These are phyloP conservation scores for Trichacis sp. DNA, from an alignment of 2,888 invertebrate genomes.

Conservation along the genomic window DNA sequence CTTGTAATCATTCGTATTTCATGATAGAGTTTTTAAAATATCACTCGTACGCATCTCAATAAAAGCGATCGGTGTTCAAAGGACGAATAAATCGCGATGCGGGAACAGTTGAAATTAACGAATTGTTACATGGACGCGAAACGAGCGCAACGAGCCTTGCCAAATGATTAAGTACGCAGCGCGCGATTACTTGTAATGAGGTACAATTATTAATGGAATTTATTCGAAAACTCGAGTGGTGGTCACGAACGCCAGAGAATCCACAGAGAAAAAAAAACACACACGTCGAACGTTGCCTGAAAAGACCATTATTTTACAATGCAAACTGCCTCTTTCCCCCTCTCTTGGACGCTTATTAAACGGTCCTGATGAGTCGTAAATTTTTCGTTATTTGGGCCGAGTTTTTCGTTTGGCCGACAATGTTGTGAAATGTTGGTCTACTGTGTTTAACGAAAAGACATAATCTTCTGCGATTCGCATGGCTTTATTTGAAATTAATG, in stretches of 20 bases:
- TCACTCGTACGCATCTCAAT: no score
- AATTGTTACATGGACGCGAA: neutral
- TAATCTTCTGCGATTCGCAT: neutral
- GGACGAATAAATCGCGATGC: no score
- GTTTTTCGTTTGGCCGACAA: neutral
- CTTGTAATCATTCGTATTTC: no score
- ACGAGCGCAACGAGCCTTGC: neutral
- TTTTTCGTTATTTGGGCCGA: neutral
- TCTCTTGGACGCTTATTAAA: neutral
- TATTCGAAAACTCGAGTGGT: neutral
- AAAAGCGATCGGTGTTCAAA: no score
- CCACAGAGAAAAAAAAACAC: neutral
- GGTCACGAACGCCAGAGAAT: neutral
- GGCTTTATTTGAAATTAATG: slow-evolving; percentile 1
- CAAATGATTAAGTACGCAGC: neutral
- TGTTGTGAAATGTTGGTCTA: neutral
- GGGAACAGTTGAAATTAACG: no score
- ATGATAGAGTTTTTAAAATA: no score
- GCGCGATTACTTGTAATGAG: neutral
- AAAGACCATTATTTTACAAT: neutral
- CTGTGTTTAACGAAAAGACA: slow-evolving; percentile 3
- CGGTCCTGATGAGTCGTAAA: slow-evolving; percentile 2
- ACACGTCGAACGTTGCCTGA: neutral
- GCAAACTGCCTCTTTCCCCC: neutral
- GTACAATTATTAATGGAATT: slow-evolving; percentile 3